Base-by-base conservation (phyloP, 2,888 invertebrate species). In the Sepioteuthis lessoniana region DNA sequence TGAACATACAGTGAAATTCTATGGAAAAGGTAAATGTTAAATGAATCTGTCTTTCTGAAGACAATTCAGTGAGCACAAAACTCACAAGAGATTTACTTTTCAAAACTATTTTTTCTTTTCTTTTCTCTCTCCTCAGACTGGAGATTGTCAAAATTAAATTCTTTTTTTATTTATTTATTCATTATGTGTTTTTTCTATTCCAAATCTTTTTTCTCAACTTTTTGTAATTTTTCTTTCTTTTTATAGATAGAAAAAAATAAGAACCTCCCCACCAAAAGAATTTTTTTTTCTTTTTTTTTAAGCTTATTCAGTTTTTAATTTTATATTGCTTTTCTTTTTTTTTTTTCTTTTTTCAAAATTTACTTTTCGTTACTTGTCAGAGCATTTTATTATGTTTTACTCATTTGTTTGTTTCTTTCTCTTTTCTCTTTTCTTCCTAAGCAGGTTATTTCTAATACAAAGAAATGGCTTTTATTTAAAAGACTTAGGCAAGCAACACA, bases 91-190 rank as follows among this genome's bases (percentile, higher is more conserved):
- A 76, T 19, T 76, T 76, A n/a, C 76, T n/a, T 76, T 76, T 76
- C 76, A n/a, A 76, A 76, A 76, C 35, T 76, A 35, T 76, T 76
- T 76, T 35, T 31, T 42, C 16, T 55, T 16, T 76, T n/a, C 76
- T 76, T 76, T 76, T 35, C n/a, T 76, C n/a, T 16, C 76, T 76
- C n/a, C 35, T 10, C n/a, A n/a, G n/a, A 76, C n/a, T 35, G n/a
- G n/a, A 76, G n/a, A 76, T 76, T 76, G n/a, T 76, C 76, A 76
- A 76, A 76, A 76, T 76, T 76, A 76, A 76, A n/a, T 76, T n/a
- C 3, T n/a, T 76, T n/a, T n/a, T 76, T 76, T 25, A 19, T 55
- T 35, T 76, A n/a, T 76, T 76, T 76, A 35, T 76, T 76, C n/a
- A n/a, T 76, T 35, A 16, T 4, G n/a, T 76, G 16, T 0, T 31